phyloP scores from a whole-genome alignment of 2,888 invertebrate species.

The Diarsia mendica region DNA sequence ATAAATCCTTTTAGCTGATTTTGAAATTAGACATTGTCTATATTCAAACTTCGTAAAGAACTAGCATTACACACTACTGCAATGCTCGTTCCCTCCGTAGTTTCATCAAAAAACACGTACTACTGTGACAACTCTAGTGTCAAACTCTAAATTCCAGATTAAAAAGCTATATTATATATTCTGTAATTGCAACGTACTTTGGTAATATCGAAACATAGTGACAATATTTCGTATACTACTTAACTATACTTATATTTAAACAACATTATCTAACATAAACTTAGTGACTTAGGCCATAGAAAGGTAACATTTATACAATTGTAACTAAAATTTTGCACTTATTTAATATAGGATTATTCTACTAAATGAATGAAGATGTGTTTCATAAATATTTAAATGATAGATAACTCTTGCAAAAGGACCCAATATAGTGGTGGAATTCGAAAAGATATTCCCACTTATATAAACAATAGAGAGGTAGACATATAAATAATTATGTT shows the following conservation, averaged over 20 bases:
- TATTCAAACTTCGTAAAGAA: not conserved
- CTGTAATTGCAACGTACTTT: conserved; percentile 69
- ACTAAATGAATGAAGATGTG: conserved; percentile 21
- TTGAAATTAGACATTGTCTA: not conserved
- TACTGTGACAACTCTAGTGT: not conserved
- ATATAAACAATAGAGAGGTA: conserved; percentile 21
- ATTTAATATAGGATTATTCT: conserved; percentile 28
- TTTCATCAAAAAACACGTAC: conserved; percentile 12
- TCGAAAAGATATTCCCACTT: not conserved
- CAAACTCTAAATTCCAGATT: not conserved
- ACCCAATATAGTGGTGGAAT: conserved; percentile 9
- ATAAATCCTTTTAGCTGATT: not conserved
- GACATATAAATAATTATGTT: conserved; percentile 30
- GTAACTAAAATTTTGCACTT: conserved; percentile 45
- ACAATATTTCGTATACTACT: conserved; percentile 54
- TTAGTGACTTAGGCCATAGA: conserved; percentile 72
- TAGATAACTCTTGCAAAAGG: conserved; percentile 26
- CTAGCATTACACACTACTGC: not conserved
- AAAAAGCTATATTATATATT: not conserved
- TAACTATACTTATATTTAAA: conserved; percentile 58
- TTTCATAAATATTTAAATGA: conserved; percentile 14
- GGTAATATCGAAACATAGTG: conserved; percentile 64
- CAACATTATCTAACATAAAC: conserved; percentile 58
- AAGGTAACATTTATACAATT: conserved; percentile 66
- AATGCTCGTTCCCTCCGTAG: not conserved